Evolutionary conservation across 2,113 vertebrate species (phyloP).

Genomic region (Myotis davidii): DNA sequence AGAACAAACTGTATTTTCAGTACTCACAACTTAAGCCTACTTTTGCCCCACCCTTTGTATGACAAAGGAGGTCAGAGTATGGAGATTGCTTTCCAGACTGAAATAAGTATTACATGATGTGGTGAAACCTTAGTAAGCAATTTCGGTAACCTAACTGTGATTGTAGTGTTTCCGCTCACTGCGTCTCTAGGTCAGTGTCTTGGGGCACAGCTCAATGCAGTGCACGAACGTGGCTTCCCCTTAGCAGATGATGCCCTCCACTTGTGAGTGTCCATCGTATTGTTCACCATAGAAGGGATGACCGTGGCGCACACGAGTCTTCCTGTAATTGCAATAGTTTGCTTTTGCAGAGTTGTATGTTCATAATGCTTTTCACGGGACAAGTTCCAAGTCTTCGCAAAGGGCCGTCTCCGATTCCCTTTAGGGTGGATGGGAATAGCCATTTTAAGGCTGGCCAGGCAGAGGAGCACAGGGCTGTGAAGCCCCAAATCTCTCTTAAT

Average conservation of each 20-base stretch:
- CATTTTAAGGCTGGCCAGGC: not conserved
- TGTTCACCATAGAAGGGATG: not conserved
- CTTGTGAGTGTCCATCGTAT: not conserved
- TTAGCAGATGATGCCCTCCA: not conserved
- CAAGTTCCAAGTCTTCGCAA: slow-evolving; percentile 13
- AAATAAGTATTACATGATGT: not conserved
- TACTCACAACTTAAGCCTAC: not conserved
- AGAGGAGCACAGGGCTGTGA: not conserved
- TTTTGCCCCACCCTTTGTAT: not conserved
- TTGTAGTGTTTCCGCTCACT: not conserved
- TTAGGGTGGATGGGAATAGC: not conserved
- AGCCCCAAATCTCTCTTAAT: slow-evolving; percentile 35
- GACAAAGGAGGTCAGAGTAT: not conserved
- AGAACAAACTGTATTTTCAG: not conserved
- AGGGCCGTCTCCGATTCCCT: not conserved
- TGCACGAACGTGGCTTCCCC: not conserved
- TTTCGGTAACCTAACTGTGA: not conserved
- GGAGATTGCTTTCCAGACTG: not conserved
- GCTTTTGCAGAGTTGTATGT: not conserved
- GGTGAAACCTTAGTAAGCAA: not conserved
- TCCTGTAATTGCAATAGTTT: not conserved
- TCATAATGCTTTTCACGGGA: not conserved
- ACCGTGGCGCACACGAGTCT: not conserved
- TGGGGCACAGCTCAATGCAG: not conserved
- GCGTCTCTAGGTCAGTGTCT: not conserved